These are phyloP conservation scores for Spodoptera litura DNA, from an alignment of 1,140 invertebrate genomes.

Conservation along the genomic window DNA sequence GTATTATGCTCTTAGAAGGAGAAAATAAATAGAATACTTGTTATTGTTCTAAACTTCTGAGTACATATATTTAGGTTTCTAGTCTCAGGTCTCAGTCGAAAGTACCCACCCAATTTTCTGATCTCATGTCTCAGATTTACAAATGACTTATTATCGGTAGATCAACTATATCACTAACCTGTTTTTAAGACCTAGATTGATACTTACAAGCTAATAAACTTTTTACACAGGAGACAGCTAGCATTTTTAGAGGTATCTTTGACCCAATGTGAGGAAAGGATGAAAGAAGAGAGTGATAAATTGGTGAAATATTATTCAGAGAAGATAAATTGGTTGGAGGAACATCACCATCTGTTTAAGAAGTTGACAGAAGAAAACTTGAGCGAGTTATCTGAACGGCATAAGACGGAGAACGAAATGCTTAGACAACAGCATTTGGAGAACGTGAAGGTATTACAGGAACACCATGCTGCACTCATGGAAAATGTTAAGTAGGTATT, in stretches of 20 bases:
- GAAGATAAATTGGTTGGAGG: slow-evolving; percentile 80
- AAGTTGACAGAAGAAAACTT: slow-evolving; percentile 76
- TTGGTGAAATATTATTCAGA: slow-evolving; percentile 76
- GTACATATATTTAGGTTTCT: no score
- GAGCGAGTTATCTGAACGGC: slow-evolving; percentile 66
- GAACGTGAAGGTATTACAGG: slow-evolving; percentile 79
- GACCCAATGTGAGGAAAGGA: slow-evolving; percentile 77
- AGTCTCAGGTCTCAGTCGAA: no score
- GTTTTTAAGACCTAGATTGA: no score
- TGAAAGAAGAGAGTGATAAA: slow-evolving; percentile 84
- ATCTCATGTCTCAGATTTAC: no score
- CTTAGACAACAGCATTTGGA: slow-evolving; percentile 78
- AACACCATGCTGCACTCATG: slow-evolving; percentile 80
- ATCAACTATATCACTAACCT: no score
- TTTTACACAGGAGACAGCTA: slow-evolving; percentile 73
- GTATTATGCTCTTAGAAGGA: no score
- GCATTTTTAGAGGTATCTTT: slow-evolving; percentile 79
- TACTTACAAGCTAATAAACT: no score
- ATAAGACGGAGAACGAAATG: slow-evolving; percentile 76
- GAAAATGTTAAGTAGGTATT: slow-evolving; percentile 80
- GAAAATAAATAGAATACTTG: no score
- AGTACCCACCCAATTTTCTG: no score
- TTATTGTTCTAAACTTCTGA: no score
- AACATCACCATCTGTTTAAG: slow-evolving; percentile 76
- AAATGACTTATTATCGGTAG: no score